Base-by-base conservation (phyloP, 1,140 invertebrate genomes). In the Dreissena polymorpha region DNA sequence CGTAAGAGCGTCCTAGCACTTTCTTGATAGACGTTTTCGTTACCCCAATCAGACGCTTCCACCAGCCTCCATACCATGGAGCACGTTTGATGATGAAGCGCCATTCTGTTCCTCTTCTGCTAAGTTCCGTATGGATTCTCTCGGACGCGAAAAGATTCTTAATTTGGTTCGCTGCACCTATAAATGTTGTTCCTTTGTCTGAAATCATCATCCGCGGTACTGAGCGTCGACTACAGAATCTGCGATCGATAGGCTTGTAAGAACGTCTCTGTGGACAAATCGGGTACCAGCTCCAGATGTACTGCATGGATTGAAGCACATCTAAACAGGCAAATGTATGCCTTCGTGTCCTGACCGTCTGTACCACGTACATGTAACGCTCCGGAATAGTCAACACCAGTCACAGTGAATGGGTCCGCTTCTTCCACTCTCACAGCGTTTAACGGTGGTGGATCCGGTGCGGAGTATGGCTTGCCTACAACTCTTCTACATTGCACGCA, bases 181-280 rank as follows among this genome's bases (percentile, higher is more conserved):
- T 0, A 60, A 70, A 80, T 10, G 77, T 80, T 16, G 77, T 71
- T 55, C 51, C 77, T 39, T 80, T 80, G 21, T 80, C 67, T 13
- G 67, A 70, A 10, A 80, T 70, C 67, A 80, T 60, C n/a, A 63
- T 16, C 23, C 18, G 55, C 16, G 77, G 77, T 80, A 70, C n/a
- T 23, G 51, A 80, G 39, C 25, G 53, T 23, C 77, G 18, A 53
- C 50, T 63, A 23, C 21, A 27, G 21, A 80, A 80, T 55, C 51
- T 53, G 13, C 77, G 18, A 68, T 60, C 77, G 18, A 68, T 60
- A 71, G 10, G 67, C 49, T 7, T 29, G 16, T 16, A 83, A 10
- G 29, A 80, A 80, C 16, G 65, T 14, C 21, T 69, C 51, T 60
- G 23, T 49, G 18, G 77, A 49, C 10, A 73, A 55, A 39, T 29